A percentile compares a stretch with the other conserved stretches of the same genome.
Evolutionary conservation across 2,888 invertebrate species (phyloP).

Genomic region (Thymelicus acteon): DNA sequence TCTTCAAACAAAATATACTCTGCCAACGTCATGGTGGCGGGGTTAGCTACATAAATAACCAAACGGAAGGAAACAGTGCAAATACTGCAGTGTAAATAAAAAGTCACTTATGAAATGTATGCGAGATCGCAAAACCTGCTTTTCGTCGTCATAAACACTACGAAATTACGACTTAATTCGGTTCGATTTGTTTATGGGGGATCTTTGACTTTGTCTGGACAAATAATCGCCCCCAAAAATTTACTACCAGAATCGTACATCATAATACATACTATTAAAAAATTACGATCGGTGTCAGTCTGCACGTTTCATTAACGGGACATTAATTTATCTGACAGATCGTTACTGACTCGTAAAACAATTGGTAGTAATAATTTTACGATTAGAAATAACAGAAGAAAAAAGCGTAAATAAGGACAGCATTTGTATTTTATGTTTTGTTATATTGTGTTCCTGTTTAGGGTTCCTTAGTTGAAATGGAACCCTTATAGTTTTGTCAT

Average conservation of each 20-base stretch:
- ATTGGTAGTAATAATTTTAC: constrained; percentile 29
- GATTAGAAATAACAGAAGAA: constrained; percentile 15
- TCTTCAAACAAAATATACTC: no score
- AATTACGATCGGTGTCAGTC: constrained; percentile 33
- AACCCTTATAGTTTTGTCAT: no score
- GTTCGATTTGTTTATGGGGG: constrained; percentile 41
- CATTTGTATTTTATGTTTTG: not conserved
- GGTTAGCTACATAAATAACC: not conserved
- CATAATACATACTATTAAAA: constrained; percentile 36
- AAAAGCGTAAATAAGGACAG: not conserved
- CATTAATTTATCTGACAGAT: constrained; percentile 34
- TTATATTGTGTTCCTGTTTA: no score
- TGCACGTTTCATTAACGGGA: constrained; percentile 31
- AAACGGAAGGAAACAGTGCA: not conserved
- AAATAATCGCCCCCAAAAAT: constrained; percentile 36
- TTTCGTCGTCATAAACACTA: constrained; percentile 42
- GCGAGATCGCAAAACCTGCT: constrained; percentile 29
- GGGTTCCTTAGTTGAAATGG: no score
- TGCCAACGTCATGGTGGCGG: no score
- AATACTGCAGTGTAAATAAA: constrained; percentile 36
- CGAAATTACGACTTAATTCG: constrained; percentile 44
- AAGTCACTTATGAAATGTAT: constrained; percentile 39
- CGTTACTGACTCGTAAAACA: constrained; percentile 34
- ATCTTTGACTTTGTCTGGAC: constrained; percentile 40
- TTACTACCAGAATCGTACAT: constrained; percentile 37